Evolutionary conservation across 1,140 invertebrate species (phyloP).

Genomic region (Aporrectodea caliginosa): DNA sequence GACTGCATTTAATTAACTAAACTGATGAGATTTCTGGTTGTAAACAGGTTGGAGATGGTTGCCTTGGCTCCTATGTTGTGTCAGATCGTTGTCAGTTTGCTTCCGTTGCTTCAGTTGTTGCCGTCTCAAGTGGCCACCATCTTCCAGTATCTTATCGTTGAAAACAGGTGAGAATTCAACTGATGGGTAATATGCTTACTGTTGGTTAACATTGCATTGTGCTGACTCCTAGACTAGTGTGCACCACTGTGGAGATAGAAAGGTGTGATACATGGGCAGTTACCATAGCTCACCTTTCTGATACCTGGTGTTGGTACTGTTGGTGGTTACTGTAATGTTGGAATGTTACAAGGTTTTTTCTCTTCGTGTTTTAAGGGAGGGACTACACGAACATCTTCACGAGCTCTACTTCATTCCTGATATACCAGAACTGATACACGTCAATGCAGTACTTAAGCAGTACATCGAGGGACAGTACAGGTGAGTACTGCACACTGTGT

Average conservation of each 20-base stretch:
- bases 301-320: too few species aligned
- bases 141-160: conserved; percentile 72
- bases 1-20: too few species aligned
- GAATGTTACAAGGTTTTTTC: too few species aligned
- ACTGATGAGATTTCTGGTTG: too few species aligned
- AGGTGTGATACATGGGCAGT: too few species aligned
- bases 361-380: conserved; percentile 48
- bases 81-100: conserved; percentile 67
- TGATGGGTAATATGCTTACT: not conserved
- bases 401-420: conserved; percentile 81
- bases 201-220: not conserved
- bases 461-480: conserved; percentile 54
- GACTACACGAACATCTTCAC: conserved; percentile 65
- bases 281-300: too few species aligned
- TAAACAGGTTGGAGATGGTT: conserved; percentile 71
- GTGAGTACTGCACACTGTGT: conserved; percentile 35
- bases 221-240: too few species aligned
- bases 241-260: too few species aligned
- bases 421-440: conserved; percentile 63
- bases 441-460: conserved; percentile 57
- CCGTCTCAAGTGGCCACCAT: conserved; percentile 70
- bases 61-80: conserved; percentile 73
- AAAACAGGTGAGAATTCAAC: conserved; percentile 61
- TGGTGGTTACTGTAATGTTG: too few species aligned
- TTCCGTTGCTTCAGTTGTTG: conserved; percentile 67